Evolutionary conservation across 2,797 vertebrate genomes (phyloP).

Genomic region (Alcedo atthis): DNA sequence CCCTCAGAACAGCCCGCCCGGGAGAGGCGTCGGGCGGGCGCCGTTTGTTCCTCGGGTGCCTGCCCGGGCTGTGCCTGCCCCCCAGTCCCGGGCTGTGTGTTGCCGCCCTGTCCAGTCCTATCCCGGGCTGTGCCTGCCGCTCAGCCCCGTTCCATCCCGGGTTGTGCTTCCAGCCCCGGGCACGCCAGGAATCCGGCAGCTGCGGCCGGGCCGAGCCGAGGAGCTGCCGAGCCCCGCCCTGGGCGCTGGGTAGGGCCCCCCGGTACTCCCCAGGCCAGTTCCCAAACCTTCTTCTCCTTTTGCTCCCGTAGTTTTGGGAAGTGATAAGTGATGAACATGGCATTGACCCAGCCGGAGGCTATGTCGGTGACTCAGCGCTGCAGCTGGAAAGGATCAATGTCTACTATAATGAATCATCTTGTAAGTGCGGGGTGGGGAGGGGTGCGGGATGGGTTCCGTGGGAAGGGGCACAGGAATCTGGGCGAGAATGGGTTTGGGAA

Average conservation of each 20-base stretch:
- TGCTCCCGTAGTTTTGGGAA: constrained; percentile 88
- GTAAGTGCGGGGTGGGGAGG: constrained; percentile 78
- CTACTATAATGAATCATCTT: constrained; percentile 94
- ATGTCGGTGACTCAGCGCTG: constrained; percentile 88
- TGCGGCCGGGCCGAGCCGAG: not conserved
- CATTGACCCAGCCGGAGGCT: constrained; percentile 89
- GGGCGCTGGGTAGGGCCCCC: not conserved
- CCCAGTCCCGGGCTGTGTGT: too few relatives aligned
- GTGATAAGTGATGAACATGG: constrained; percentile 95
- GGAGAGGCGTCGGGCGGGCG: not conserved
- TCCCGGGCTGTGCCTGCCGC: not conserved
- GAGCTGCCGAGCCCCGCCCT: not conserved
- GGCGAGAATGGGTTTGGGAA: not conserved
- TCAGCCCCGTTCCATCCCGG: not conserved
- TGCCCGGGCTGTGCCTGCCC: not conserved
- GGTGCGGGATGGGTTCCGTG: not conserved
- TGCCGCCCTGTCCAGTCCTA: not conserved
- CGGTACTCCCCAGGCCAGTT: not conserved
- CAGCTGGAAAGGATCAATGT: constrained; percentile 94
- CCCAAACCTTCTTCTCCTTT: not conserved
- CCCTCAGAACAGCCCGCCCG: not conserved
- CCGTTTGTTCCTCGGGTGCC: not conserved
- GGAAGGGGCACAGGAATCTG: not conserved
- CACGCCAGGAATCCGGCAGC: not conserved
- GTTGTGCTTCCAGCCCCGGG: not conserved